phyloP scores from a whole-genome alignment of 2,113 vertebrate species.

The Pseudolaguvia tuberculata region DNA sequence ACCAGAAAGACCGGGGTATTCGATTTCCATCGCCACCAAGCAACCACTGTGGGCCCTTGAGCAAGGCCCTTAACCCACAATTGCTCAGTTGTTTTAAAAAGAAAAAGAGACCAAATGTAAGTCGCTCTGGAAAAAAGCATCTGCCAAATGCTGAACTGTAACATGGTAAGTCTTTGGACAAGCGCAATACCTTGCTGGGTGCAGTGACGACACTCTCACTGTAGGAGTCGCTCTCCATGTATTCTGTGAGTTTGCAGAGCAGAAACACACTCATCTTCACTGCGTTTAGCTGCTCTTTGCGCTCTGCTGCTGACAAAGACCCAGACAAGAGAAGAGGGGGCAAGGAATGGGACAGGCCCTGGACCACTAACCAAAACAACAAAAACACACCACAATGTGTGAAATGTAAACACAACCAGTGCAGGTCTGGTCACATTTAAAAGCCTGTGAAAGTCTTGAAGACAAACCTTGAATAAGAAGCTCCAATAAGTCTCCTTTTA shows the following conservation, averaged over 20 bases:
- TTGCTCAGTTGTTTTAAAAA: no score
- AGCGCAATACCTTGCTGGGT: slow-evolving; percentile 63
- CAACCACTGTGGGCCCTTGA: no score
- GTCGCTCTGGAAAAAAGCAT: no score
- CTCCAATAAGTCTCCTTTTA: slow-evolving; percentile 85
- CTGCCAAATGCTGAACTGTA: no score
- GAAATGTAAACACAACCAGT: background rate
- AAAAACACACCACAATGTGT: no score
- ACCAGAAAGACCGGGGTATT: no score
- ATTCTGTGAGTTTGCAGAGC: slow-evolving; percentile 78
- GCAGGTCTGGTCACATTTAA: background rate
- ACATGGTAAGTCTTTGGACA: no score
- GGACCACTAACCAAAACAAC: slow-evolving; percentile 72
- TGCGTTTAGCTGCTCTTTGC: slow-evolving; percentile 77
- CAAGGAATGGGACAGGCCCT: slow-evolving; percentile 75
- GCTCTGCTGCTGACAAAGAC: slow-evolving; percentile 64
- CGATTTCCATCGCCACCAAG: no score
- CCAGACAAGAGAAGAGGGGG: slow-evolving; percentile 67
- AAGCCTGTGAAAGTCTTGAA: background rate
- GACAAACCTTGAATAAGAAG: slow-evolving; percentile 77
- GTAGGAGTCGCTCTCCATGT: slow-evolving; percentile 75
- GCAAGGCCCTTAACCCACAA: no score
- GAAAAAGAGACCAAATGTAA: no score
- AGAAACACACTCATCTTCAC: slow-evolving; percentile 94
- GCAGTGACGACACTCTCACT: slow-evolving; percentile 68